A percentile compares a stretch with the other conserved stretches of the same genome.
phyloP scores from a whole-genome alignment of 2,113 vertebrate species.

The Leucosticte australis region DNA sequence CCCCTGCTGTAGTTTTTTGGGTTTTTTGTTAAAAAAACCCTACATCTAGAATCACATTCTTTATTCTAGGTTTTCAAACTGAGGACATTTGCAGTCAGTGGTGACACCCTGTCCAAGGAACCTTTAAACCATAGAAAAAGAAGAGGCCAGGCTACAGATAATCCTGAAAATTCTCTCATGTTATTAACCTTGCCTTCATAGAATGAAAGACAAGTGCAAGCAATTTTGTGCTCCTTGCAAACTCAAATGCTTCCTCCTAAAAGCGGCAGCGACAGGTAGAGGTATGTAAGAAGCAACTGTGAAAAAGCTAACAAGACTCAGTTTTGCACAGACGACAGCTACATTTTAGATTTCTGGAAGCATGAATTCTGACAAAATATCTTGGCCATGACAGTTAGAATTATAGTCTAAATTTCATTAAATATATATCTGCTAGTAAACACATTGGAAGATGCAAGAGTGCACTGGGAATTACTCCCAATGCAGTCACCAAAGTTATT shows the following conservation, averaged over 20 bases:
- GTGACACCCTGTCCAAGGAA: not conserved
- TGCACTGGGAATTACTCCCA: not conserved
- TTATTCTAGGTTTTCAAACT: not conserved
- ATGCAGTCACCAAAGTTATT: not conserved
- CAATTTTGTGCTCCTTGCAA: not conserved
- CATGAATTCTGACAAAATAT: not conserved
- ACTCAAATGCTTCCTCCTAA: not conserved
- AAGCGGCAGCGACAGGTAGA: not conserved
- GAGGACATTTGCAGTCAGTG: not conserved
- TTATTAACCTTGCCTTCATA: not conserved
- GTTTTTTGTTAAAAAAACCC: too few relatives aligned
- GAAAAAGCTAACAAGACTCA: not conserved
- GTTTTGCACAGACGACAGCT: not conserved
- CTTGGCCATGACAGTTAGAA: not conserved
- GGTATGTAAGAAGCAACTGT: not conserved
- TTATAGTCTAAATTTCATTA: not conserved
- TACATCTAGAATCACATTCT: fast-evolving
- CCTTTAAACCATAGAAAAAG: not conserved
- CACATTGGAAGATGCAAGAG: not conserved
- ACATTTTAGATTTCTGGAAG: not conserved
- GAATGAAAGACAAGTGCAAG: not conserved
- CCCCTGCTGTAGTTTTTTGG: not conserved
- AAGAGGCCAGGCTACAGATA: not conserved
- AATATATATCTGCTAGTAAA: not conserved
- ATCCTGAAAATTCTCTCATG: not conserved